Evolutionary conservation across 2,797 vertebrate species (phyloP).

Genomic region (Lithobates sylvaticus): DNA sequence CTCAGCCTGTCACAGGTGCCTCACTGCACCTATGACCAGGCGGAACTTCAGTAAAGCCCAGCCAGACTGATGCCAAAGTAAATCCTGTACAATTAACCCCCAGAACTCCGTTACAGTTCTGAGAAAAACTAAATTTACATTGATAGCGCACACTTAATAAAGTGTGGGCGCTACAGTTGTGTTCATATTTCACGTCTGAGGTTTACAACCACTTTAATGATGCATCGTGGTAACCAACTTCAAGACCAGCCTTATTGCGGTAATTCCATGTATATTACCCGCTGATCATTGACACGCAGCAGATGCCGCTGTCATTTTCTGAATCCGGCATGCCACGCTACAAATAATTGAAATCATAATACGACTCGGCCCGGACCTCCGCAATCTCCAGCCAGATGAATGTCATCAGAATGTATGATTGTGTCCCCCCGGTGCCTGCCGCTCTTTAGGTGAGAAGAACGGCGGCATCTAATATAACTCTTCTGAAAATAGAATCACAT

Average conservation of each 20-base stretch:
- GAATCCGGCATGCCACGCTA: background rate
- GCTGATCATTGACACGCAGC: background rate
- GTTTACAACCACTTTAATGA: background rate
- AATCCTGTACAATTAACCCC: too few species aligned
- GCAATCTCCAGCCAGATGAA: slow-evolving; percentile 27
- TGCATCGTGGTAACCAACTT: background rate
- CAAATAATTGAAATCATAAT: slow-evolving; percentile 37
- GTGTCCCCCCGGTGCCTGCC: background rate
- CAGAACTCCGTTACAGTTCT: too few species aligned
- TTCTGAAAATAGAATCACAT: slow-evolving; percentile 26
- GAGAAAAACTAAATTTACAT: too few species aligned
- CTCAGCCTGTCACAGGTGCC: too few species aligned
- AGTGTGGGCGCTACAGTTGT: too few species aligned
- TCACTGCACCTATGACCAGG: too few species aligned
- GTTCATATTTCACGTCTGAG: too few species aligned
- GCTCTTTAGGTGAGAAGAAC: background rate
- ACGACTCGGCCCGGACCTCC: background rate
- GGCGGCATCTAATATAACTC: slow-evolving; percentile 8
- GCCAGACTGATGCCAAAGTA: too few species aligned
- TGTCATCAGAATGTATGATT: slow-evolving; percentile 47
- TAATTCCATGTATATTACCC: background rate
- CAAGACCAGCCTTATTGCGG: background rate
- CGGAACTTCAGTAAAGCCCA: too few species aligned
- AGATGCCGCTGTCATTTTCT: slow-evolving; percentile 11
- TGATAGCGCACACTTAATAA: too few species aligned